Evolutionary conservation across 2,113 vertebrate genomes (phyloP), one percentile per base, ranked within the genome.

Genomic region (Oxyruncus cristatus): DNA sequence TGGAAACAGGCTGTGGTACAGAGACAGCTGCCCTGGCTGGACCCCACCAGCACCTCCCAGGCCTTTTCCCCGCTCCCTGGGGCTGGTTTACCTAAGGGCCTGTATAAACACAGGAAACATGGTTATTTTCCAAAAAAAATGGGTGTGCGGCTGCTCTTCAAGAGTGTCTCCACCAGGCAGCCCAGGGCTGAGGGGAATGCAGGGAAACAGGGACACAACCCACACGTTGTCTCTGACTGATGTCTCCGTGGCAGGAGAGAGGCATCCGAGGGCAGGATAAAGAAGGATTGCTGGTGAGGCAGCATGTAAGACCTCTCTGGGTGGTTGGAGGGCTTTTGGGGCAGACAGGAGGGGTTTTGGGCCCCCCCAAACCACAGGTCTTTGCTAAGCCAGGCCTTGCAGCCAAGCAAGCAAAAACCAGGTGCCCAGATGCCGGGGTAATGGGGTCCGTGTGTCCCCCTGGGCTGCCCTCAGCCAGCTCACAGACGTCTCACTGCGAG

Each of bases 31-130:
- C 46, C 47, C 52, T 0, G 1, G 19, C 17, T 2, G 6, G 44
- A 72, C 42, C 76, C 56, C 77, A 32, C 24, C 42, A 2, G 68
- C 88, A 88, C 26, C 68, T 83, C 49, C 0, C 32, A 18, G 26
- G 62, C 35, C 30, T 74, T 74, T 42, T 24, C 19, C 30, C 39
- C 7, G 5, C 8, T 41, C 59, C 35, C 58, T 5, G 1, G 0
- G 19, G 35, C 30, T 5, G 2, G 49, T 83, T 93, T 89, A 95
- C 85, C 88, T 93, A 87, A 80, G 1, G 2, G 58, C 11, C 77
- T 87, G 28, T 68, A 73, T 93, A 95, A 95, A 95, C 58, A 83
- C 93, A 95, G 93, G 93, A 95, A 96, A 89, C 1, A 4, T 44
- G 42, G 63, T 76, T 63, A 53, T 87, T 92, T 92, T 82, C 46